phyloP scores from a whole-genome alignment of 1,140 invertebrate genomes.

The Apocrypta bakeri region DNA sequence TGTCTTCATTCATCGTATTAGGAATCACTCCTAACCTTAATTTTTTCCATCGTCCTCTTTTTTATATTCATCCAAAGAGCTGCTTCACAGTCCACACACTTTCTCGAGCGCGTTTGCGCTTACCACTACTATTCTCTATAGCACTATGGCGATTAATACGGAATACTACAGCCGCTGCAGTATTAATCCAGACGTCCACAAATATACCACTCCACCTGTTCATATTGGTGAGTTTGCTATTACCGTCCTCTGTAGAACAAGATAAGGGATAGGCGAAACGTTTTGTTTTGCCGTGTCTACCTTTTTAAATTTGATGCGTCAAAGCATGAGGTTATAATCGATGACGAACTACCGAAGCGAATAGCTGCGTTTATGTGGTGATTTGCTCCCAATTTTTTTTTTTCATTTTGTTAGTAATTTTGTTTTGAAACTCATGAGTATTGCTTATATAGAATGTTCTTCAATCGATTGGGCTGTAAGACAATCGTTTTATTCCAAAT shows the following conservation, averaged over 20 bases:
- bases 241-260: background rate
- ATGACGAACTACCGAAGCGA: conserved; percentile 1
- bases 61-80: conserved; percentile 17
- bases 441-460: too few species aligned
- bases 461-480: too few species aligned
- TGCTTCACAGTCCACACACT: too few species aligned
- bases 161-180: conserved; percentile 12
- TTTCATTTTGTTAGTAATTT: too few species aligned
- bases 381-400: too few species aligned
- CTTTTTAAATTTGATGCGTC: background rate
- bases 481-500: too few species aligned
- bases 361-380: background rate
- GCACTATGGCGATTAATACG: conserved; percentile 8
- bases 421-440: too few species aligned
- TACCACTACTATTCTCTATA: background rate
- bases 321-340: conserved; percentile 9
- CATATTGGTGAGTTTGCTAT: background rate
- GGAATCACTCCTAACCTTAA: too few species aligned
- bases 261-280: background rate
- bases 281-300: background rate
- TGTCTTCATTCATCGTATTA: too few species aligned
- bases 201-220: background rate
- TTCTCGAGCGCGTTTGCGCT: background rate
- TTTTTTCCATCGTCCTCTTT: background rate
- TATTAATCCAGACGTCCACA: conserved; percentile 31